Evolutionary conservation across 2,888 invertebrate genomes (phyloP).

Genomic region (Lycaena phlaeas): DNA sequence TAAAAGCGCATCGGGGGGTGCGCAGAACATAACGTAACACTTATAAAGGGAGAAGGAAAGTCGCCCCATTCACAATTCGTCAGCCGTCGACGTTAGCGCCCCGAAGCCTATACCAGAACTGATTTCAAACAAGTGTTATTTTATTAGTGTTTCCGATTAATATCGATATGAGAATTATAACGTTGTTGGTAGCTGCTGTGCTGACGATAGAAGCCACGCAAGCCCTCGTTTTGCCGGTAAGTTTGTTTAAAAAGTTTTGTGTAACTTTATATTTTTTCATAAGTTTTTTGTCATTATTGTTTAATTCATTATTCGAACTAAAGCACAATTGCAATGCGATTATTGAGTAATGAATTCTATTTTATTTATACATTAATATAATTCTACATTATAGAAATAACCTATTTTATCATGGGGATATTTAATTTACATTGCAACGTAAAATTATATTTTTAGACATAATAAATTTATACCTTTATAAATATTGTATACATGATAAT

Average conservation of each 20-base stretch:
- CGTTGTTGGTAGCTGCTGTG: constrained; percentile 37
- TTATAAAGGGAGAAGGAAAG: constrained; percentile 54
- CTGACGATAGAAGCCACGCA: constrained; percentile 42
- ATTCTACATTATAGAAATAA: too few relatives aligned
- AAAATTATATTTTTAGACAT: too few relatives aligned
- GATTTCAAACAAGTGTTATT: background rate
- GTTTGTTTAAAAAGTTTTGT: constrained; percentile 23
- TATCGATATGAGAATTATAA: constrained; percentile 44
- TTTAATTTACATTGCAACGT: too few relatives aligned
- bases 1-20: constrained; percentile 51
- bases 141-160: background rate
- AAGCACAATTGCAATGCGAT: too few relatives aligned
- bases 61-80: constrained; percentile 57
- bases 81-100: constrained; percentile 36
- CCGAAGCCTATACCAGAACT: constrained; percentile 9
- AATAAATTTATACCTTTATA: too few relatives aligned
- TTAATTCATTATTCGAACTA: too few relatives aligned
- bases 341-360: too few relatives aligned
- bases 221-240: constrained; percentile 52
- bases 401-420: too few relatives aligned
- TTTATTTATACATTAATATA: too few relatives aligned
- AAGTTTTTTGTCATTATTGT: too few relatives aligned
- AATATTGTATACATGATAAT: too few relatives aligned
- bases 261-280: background rate
- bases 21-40: constrained; percentile 47